Base-by-base conservation (phyloP, 2,797 vertebrate genomes). In the Poecilia velifera region DNA sequence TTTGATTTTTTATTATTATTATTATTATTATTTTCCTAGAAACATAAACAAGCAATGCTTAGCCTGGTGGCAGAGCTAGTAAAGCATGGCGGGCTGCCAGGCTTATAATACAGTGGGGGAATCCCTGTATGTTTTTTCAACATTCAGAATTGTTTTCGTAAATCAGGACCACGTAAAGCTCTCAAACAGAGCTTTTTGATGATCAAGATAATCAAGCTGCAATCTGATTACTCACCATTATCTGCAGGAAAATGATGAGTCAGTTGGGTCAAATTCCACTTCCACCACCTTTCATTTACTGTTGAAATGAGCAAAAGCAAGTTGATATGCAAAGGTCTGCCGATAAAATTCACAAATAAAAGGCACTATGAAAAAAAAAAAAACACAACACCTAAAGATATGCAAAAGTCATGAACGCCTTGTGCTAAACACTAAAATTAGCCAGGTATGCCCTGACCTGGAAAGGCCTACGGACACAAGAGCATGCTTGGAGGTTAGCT, bases 181-280 rank as follows among this genome's bases (percentile, higher is more conserved):
- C 53, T 70, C 25, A 81, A 89, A 82, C 78, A 76, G 83, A 88
- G 77, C 79, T 77, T 79, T 72, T 76, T 74, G 77, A 84, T 85
- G 82, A 91, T 88, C 78, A 91, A 86, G 82, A 85, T 86, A 8
- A 41, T 41, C 41, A 41, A 90, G 87, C 83, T 91, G 86, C 90
- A 90, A 89, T 89, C 76, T 91, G 88, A 93, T 94, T 93, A 94
- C 94, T 95, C 92, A 95, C 94, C 91, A 94, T 94, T 92, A 90
- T 92, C 86, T 87, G 88, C 91, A 92, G 90, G 89, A 86, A 93
- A 93, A 93, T 90, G 91, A 91, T 95, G 92, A 93, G 91, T 95
- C 92, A 88, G 82, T 86, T 90, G 91, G 91, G 90, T 93, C 91
- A 92, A 92, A 91, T 91, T 94, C 91, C 93, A 91, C 91, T 84